Base-by-base conservation (phyloP, 2,888 invertebrate genomes). In the Ochlodes sylvanus region DNA sequence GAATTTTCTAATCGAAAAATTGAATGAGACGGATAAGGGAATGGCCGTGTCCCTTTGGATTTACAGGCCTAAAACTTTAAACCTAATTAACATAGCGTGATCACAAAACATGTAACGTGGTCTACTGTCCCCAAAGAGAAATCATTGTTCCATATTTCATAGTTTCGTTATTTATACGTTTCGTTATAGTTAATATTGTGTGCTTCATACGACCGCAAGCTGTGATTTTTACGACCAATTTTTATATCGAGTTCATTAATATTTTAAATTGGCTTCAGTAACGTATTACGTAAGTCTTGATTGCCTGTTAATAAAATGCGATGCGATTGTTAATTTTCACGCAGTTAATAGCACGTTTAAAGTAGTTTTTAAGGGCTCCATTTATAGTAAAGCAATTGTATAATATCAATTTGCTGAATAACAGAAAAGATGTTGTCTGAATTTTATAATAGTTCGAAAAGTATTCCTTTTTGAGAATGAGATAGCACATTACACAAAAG, bases 241-340 rank as follows among this genome's bases (percentile, higher is more conserved):
- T 42, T 63, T 27, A 38, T 44, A 63, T 63, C 10, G 41, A 63
- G 63, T 54, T 42, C 41, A 63, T 63, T 54, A 63, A 38, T 61
- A 62, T 63, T 63, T 42, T 42, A 42, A 63, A 63, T 54, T 63
- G 38, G 42, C 54, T 63, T 12, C 38, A 15, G 56, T 17, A 38
- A 34, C 17, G 19, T 50, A 19, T 47, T 47, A 47, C 47, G 47
- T 47, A 17, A 47, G 42, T 47, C 47, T 7, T 47, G 47, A 47
- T 47, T 47, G 47, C 47, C 17, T 47, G 47, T 17, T 47, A 47
- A 47, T 47, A 17, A 47, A 47, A 7, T n/a, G 15, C 44, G n/a
- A 17, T 17, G 15, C 6, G 3, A 15, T 47, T 47, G 15, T 47
- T 47, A 5, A 38, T 38, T 38, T 10, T 10, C 9, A 10, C 2